Evolutionary conservation across 2,113 vertebrate genomes (phyloP), one percentile per base, ranked within the genome.

Genomic region (Podiceps cristatus): DNA sequence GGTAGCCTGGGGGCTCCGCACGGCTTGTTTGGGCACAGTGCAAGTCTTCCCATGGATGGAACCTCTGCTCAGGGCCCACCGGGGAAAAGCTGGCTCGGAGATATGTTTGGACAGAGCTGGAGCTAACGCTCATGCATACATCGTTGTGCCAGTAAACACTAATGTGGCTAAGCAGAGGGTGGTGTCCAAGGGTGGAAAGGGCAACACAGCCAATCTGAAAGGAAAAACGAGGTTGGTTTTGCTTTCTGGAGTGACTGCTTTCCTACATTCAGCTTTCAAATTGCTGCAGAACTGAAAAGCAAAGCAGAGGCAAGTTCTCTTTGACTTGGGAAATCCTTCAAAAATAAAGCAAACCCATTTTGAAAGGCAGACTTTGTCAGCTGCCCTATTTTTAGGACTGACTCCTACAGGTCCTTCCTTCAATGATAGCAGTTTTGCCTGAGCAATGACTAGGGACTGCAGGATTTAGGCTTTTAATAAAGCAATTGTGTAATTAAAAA

Each of bases 401-500:
- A 93, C 91, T 96, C 91, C 93, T 91, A 96, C 95, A 97, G 96
- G 96, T 97, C 90, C 85, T 93, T 96, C 88, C 82, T 84, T 95
- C 90, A 75, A 75, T 90, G 96, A 95, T 90, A 87, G 64, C 85
- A 94, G 71, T 94, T 93, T 94, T 96, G 94, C 96, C 89, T 93
- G 56, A 96, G 88, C 94, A 83, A 96, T 95, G 94, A 94, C 92
- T 92, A 90, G 96, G 93, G 94, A 96, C 66, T 91, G 90, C 87
- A 90, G 80, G 90, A 96, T 97, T 96, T 96, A 93, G 94, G 80
- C 91, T 96, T 93, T 97, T 97, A 96, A 96, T 94, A 86, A 97
- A 98, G 96, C 88, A 96, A 97, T 95, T 95, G 95, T 96, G 94
- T 96, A 94, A 98, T 97, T 97, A 97, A 97, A 97, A 97, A 96